Evolutionary conservation across 2,113 vertebrate genomes (phyloP).

Genomic region (Hirundichthys speculiger): DNA sequence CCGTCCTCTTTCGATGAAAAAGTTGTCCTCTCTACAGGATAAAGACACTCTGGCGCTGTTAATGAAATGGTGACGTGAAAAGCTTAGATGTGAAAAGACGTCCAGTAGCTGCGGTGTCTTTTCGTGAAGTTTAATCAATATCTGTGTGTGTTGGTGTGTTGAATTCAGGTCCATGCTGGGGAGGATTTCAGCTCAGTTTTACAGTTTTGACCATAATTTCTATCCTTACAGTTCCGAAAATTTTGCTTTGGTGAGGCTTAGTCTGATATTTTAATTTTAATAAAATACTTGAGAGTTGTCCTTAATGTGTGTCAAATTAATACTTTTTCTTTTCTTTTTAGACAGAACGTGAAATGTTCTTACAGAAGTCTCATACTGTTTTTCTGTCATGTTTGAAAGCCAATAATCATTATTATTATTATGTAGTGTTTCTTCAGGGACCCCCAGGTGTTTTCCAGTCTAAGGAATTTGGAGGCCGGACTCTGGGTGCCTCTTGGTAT

Average conservation of each 20-base stretch:
- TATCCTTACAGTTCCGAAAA: slow-evolving; percentile 61
- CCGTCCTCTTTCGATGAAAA: slow-evolving; percentile 48
- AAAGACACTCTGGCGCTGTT: slow-evolving; percentile 45
- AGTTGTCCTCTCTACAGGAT: slow-evolving; percentile 62
- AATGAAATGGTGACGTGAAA: slow-evolving; percentile 74
- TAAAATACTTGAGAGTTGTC: too few species aligned
- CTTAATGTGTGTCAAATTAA: too few species aligned
- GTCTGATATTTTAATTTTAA: not conserved
- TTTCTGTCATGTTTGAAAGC: not conserved
- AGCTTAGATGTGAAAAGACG: not conserved
- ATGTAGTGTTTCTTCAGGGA: slow-evolving; percentile 79
- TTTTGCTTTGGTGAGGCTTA: slow-evolving; percentile 73
- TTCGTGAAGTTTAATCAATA: not conserved
- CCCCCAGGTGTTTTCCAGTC: slow-evolving; percentile 66
- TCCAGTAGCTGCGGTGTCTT: not conserved
- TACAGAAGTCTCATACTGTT: too few species aligned
- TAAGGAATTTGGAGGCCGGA: slow-evolving; percentile 58
- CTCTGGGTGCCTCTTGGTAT: slow-evolving; percentile 71
- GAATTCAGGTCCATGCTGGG: slow-evolving; percentile 81
- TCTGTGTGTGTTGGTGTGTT: not conserved
- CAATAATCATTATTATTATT: not conserved
- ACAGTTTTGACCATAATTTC: slow-evolving; percentile 80
- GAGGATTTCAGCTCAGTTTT: slow-evolving; percentile 74
- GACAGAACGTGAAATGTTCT: not conserved
- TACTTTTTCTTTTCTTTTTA: not conserved